Evolutionary conservation across 2,113 vertebrate species (phyloP).

Genomic region (Prionailurus bengalensis): DNA sequence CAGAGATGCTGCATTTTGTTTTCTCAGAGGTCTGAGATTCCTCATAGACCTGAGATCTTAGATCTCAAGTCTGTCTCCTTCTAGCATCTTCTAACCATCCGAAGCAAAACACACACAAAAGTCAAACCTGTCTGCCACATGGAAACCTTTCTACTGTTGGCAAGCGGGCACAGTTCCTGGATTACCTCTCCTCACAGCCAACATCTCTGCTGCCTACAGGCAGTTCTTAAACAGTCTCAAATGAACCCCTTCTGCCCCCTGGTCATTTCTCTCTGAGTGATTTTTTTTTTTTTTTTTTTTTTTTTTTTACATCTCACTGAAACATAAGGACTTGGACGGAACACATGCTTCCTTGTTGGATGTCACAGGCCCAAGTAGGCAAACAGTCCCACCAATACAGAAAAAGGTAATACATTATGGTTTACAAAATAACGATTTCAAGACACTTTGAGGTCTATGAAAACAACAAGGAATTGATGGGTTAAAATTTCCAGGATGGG

Average conservation of each 20-base stretch:
- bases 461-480: neutral
- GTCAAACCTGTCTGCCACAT: neutral
- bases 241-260: neutral
- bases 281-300: neutral
- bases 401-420: neutral
- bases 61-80: neutral
- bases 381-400: neutral
- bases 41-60: neutral
- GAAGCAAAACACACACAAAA: neutral
- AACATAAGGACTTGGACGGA: neutral
- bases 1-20: accelerated
- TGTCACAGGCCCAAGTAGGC: neutral
- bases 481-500: neutral
- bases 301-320: neutral
- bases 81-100: neutral
- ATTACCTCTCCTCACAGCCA: neutral
- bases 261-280: neutral
- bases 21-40: neutral
- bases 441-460: neutral
- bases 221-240: neutral
- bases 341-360: neutral
- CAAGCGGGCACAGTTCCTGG: too few species aligned
- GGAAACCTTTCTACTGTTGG: neutral
- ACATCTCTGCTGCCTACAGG: accelerated
- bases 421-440: neutral